These are phyloP conservation scores for Anthonomus grandis DNA, from an alignment of 1,140 invertebrate species.

Conservation along the genomic window DNA sequence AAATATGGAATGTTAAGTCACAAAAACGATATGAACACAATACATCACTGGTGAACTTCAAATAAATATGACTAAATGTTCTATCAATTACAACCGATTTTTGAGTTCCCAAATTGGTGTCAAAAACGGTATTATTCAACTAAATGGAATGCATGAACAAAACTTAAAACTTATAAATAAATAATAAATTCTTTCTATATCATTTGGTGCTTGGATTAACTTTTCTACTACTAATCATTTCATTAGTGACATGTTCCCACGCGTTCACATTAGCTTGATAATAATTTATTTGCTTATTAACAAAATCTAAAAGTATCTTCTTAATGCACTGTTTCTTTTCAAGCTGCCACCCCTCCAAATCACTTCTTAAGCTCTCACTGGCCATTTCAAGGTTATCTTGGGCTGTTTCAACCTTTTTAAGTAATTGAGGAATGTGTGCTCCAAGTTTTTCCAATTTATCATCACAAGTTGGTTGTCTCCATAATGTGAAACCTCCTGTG, in stretches of 20 bases:
- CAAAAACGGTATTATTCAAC: too few relatives aligned
- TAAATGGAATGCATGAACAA: conserved; percentile 20
- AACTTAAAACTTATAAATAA: conserved; percentile 15
- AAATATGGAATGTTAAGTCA: too few relatives aligned
- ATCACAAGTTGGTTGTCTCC: conserved; percentile 56
- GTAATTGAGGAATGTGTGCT: conserved; percentile 53
- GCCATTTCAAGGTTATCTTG: conserved; percentile 69
- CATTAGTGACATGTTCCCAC: conserved; percentile 54
- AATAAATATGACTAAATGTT: too few relatives aligned
- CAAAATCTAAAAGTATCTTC: conserved; percentile 61
- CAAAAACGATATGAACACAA: too few relatives aligned
- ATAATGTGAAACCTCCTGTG: conserved; percentile 50
- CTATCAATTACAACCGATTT: too few relatives aligned
- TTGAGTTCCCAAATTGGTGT: too few relatives aligned
- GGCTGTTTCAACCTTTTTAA: conserved; percentile 56
- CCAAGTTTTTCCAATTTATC: conserved; percentile 58
- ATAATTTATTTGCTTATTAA: conserved; percentile 66
- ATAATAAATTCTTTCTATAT: conserved; percentile 27
- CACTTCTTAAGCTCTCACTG: conserved; percentile 68
- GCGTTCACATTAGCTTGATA: conserved; percentile 63
- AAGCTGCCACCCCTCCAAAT: conserved; percentile 67
- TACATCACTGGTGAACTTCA: too few relatives aligned
- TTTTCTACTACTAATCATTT: conserved; percentile 26
- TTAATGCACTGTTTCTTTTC: conserved; percentile 68
- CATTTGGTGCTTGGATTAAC: conserved; percentile 25